A percentile compares a stretch with the other conserved stretches of the same genome.
Conservation (phyloP, 2,113 vertebrate genomes). For the Phaethon lepturus region DNA sequence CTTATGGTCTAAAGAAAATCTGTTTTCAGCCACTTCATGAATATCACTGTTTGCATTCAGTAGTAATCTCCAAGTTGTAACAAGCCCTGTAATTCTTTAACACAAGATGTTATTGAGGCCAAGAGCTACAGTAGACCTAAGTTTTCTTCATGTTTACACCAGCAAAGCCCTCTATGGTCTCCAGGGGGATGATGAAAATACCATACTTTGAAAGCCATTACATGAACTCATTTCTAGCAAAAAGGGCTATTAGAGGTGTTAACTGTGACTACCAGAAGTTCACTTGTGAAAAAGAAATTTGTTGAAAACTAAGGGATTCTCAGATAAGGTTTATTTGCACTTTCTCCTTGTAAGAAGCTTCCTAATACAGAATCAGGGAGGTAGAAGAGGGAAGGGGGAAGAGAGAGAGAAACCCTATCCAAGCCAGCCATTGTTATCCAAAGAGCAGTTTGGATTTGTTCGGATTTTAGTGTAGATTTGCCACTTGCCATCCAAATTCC, state of each 20-base stretch:
- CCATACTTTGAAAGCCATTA: neutral
- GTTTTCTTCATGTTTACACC: neutral
- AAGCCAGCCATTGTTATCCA: neutral
- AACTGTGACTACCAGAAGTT: neutral
- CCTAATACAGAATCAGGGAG: neutral
- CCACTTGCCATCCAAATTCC: neutral
- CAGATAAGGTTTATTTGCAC: fast-evolving
- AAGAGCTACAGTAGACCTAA: neutral
- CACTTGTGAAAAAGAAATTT: neutral
- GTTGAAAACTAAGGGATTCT: neutral
- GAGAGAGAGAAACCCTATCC: neutral
- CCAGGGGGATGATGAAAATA: neutral
- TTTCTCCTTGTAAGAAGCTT: neutral
- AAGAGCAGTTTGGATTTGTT: neutral
- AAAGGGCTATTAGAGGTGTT: neutral
- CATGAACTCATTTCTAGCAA: neutral
- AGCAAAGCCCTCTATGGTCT: neutral
- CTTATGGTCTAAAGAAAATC: neutral
- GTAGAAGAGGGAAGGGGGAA: neutral
- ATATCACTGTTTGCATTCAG: neutral
- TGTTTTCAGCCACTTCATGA: neutral
- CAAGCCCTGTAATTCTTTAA: neutral
- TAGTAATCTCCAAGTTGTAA: neutral
- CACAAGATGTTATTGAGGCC: neutral
- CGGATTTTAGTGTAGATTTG: neutral